Base-by-base conservation (phyloP, 1,140 invertebrate genomes). In the Drosophila fuyamai region DNA sequence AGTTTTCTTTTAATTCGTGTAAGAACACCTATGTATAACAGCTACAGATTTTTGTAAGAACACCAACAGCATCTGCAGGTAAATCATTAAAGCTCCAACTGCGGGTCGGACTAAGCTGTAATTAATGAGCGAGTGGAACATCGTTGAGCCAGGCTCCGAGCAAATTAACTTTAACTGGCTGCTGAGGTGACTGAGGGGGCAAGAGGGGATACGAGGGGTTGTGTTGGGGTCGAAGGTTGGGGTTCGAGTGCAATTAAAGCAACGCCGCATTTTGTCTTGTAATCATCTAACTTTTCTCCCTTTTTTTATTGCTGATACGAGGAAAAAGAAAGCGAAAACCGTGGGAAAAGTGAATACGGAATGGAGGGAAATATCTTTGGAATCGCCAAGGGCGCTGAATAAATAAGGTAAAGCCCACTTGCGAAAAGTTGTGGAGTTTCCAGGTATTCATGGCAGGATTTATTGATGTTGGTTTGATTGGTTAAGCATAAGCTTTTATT, bases 111-210 rank as follows among this genome's bases (percentile, higher is more conserved):
- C 84, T 77, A 78, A 89, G 84, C 80, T 75, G 73, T 88, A 88
- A 88, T 88, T 88, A 88, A 88, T 88, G 84, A 88, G 84, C 84
- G 68, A 80, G 67, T 83, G 76, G 73, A 74, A 80, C 85, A 89
- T 74, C 79, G 76, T 76, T 67, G 70, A 76, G 71, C 58, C 59
- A 16, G 59, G 71, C 68, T 57, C 29, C 32, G 75, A 74, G 76
- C 80, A 89, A 89, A 88, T 88, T 88, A 89, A 88, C 84, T 83
- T 74, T 79, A 77, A 80, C 84, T 83, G 71, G 47, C 48, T 27
- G 60, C 79, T 41, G 50, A 29, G 13, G 46, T 50, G 29, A 35
- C 10, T 40, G 27, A 10, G n/a, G 8, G 18, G 29, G 7, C 35
- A n/a, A 8, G 35, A 16, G 27, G 8, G 18, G 29, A 7, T 38